Evolutionary conservation across 2,888 invertebrate species (phyloP).

Genomic region (Lasioglossum marginatum): DNA sequence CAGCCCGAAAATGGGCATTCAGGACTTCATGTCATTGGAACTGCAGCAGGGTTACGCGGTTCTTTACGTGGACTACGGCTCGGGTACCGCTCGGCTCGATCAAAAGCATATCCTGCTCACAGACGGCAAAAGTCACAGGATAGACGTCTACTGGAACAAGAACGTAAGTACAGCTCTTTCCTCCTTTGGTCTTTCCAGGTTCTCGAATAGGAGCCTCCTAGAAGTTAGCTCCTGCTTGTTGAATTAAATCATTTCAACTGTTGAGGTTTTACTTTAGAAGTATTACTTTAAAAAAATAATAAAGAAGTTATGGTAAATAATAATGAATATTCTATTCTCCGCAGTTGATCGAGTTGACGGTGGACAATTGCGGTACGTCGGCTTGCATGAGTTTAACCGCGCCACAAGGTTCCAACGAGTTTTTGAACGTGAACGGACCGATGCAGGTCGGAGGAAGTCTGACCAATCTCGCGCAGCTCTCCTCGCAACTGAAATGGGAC

Average conservation of each 20-base stretch:
- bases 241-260: no score
- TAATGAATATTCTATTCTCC: neutral
- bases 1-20: constrained; percentile 88
- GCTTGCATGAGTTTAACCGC: constrained; percentile 90
- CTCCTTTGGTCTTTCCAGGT: neutral
- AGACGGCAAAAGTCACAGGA: constrained; percentile 94
- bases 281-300: no score
- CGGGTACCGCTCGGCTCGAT: constrained; percentile 90
- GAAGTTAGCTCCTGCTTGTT: no score
- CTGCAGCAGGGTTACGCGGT: constrained; percentile 93
- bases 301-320: no score
- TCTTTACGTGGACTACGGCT: constrained; percentile 94
- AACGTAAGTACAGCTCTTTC: constrained; percentile 77
- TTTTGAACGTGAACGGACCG: constrained; percentile 94
- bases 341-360: constrained; percentile 90
- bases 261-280: no score
- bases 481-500: constrained; percentile 89
- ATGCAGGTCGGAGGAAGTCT: constrained; percentile 93
- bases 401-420: constrained; percentile 90
- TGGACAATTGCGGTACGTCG: constrained; percentile 90
- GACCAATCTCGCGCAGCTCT: constrained; percentile 88
- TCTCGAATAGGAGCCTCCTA: neutral
- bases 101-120: constrained; percentile 90
- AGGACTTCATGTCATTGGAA: constrained; percentile 96
- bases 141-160: constrained; percentile 88